Base-by-base conservation (phyloP, 2,797 vertebrate species). In the Manis javanica region DNA sequence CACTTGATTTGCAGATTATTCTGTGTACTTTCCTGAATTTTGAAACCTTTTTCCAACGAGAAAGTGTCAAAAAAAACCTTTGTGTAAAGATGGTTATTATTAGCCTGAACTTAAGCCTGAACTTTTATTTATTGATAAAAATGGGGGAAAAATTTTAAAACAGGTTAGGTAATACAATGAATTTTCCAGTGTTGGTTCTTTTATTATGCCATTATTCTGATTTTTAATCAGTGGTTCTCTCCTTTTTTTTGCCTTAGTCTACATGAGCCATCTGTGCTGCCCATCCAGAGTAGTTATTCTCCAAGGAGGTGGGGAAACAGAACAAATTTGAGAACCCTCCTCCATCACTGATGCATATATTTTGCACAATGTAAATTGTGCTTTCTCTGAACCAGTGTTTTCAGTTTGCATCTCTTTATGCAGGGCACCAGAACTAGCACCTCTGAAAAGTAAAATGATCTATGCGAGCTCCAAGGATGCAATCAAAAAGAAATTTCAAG, bases 381-480 rank as follows among this genome's bases (percentile, higher is more conserved):
- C 90, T 85, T 90, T 81, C 79, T 81, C 5, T 98, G 63, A 89
- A 68, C 29, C 5, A 29, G 7, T 31, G 51, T 39, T 55, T 79
- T 53, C 21, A n/a, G 78, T 93, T 83, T 64, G 49, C 21, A 34
- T 95, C 53, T 95, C 23, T 96, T 87, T 90, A 26, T 89, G 26
- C 83, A 99, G 99, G 99, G 98, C 98, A 97, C 99, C 99, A 91
- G 99, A 99, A 0, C 5, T n/a, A 0, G 98, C 99, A 59, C 3
- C 85, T 26, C 78, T 99, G 96, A 99, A 99, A 97, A 96, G 97
- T 12, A 99, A 98, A 98, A 99, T 99, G 99, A 77, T 97, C 49
- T 99, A 99, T 0, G 98, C 99, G 3, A 98, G 98, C 97, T 99
- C 99, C 93, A 99, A 99, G 98, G 97, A 96, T 15, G 97, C 98